A percentile compares a stretch with the other conserved stretches of the same genome.
These are phyloP conservation scores for Brachionus asplanchnoidis DNA, from an alignment of 1,140 invertebrate species.

Conservation along the genomic window DNA sequence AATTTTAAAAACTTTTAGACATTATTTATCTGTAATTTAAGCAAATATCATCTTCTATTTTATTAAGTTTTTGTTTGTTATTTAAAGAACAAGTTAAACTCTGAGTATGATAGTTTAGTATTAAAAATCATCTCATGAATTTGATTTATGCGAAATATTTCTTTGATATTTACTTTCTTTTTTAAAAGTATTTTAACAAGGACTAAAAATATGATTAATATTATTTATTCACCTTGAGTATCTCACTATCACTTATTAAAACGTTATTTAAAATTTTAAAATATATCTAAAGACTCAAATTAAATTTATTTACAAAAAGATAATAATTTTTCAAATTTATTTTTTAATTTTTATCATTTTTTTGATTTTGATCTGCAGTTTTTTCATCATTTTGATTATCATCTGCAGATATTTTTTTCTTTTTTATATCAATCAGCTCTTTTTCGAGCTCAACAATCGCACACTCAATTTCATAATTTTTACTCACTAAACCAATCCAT, in stretches of 20 bases:
- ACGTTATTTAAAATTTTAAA: neutral
- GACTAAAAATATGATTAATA: neutral
- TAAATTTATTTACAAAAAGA: neutral
- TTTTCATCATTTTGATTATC: neutral
- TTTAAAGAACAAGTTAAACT: neutral
- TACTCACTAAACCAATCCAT: constrained; percentile 89
- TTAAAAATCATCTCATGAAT: neutral
- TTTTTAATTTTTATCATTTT: neutral
- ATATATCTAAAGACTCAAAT: neutral
- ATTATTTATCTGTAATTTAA: neutral
- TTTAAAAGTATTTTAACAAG: neutral
- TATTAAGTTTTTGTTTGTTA: neutral
- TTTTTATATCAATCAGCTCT: constrained; percentile 45
- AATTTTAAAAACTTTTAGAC: neutral
- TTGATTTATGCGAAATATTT: neutral
- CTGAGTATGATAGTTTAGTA: neutral
- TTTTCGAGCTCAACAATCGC: constrained; percentile 61
- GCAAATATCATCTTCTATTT: neutral
- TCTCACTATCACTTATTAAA: neutral
- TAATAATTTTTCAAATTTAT: neutral
- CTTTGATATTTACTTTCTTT: neutral
- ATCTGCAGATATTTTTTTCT: neutral
- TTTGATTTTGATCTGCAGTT: neutral
- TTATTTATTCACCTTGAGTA: neutral
- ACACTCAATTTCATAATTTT: constrained; percentile 80